A percentile compares a stretch with the other conserved stretches of the same genome.
Conservation (phyloP, 2,888 invertebrate genomes). For the Agrotis puta region DNA sequence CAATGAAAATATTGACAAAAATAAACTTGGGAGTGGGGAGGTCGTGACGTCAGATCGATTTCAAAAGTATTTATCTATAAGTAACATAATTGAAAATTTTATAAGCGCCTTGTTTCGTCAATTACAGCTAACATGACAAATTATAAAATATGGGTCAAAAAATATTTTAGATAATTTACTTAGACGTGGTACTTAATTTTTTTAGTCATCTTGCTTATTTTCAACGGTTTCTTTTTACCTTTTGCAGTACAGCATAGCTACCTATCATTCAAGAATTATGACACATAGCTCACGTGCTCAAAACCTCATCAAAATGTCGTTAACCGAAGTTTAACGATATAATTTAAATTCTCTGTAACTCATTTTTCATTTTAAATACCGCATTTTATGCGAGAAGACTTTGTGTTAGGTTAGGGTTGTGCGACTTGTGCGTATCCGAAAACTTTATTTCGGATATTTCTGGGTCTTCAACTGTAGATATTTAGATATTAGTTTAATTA, state of each 20-base stretch:
- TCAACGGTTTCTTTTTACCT: constrained; percentile 6
- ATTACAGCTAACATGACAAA: too few relatives aligned
- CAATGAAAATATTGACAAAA: too few relatives aligned
- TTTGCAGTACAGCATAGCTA: constrained; percentile 16
- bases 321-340: constrained; percentile 61
- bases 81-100: too few relatives aligned
- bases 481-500: too few relatives aligned
- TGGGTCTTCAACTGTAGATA: too few relatives aligned
- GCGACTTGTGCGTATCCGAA: constrained; percentile 27
- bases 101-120: too few relatives aligned
- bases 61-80: too few relatives aligned
- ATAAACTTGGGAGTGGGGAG: too few relatives aligned
- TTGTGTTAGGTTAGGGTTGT: constrained; percentile 46
- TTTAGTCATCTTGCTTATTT: background rate
- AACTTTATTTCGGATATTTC: constrained; percentile 39
- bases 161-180: too few relatives aligned
- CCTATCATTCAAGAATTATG: constrained; percentile 34
- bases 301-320: constrained; percentile 62
- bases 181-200: too few relatives aligned
- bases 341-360: constrained; percentile 62
- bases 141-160: too few relatives aligned
- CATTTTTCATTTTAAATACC: constrained; percentile 66
- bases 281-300: constrained; percentile 38
- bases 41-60: too few relatives aligned
- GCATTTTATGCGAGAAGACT: constrained; percentile 53